These are phyloP conservation scores for Zaprionus camerounensis DNA, from an alignment of 1,140 invertebrate species.

Conservation along the genomic window DNA sequence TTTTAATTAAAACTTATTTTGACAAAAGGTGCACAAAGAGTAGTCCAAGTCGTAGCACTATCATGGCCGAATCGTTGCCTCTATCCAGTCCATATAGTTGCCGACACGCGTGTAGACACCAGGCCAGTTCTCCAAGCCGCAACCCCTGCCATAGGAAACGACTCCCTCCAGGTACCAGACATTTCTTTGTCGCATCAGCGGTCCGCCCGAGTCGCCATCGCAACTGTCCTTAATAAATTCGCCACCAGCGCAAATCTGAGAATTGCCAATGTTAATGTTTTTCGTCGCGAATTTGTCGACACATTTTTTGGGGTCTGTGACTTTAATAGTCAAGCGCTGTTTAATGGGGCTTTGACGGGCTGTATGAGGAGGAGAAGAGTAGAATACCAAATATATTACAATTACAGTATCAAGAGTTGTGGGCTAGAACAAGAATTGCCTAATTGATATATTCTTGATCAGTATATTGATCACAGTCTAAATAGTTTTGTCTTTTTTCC, in stretches of 20 bases:
- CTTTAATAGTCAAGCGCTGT: conserved; percentile 85
- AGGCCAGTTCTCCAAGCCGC: conserved; percentile 89
- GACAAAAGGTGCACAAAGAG: conserved; percentile 48
- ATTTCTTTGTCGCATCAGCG: conserved; percentile 87
- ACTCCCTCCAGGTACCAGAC: conserved; percentile 86
- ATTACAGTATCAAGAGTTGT: too few relatives aligned
- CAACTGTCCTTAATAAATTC: conserved; percentile 88
- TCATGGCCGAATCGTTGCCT: conserved; percentile 85
- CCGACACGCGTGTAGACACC: conserved; percentile 91
- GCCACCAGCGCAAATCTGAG: conserved; percentile 89
- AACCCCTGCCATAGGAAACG: conserved; percentile 91
- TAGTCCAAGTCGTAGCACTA: background rate
- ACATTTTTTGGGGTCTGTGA: conserved; percentile 85
- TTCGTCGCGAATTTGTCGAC: conserved; percentile 84
- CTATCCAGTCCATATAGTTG: conserved; percentile 90
- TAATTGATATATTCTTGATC: background rate
- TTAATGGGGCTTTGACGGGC: conserved; percentile 85
- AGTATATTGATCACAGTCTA: too few relatives aligned
- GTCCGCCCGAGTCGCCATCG: conserved; percentile 91
- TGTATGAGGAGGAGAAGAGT: conserved; percentile 8
- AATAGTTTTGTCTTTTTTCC: too few relatives aligned
- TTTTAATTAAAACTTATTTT: conserved; percentile 74
- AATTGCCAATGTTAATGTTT: conserved; percentile 48
- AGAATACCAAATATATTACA: too few relatives aligned
- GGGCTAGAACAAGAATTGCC: too few relatives aligned